Base-by-base conservation (phyloP, 2,113 vertebrate species). In the Acrocephalus kingi region DNA sequence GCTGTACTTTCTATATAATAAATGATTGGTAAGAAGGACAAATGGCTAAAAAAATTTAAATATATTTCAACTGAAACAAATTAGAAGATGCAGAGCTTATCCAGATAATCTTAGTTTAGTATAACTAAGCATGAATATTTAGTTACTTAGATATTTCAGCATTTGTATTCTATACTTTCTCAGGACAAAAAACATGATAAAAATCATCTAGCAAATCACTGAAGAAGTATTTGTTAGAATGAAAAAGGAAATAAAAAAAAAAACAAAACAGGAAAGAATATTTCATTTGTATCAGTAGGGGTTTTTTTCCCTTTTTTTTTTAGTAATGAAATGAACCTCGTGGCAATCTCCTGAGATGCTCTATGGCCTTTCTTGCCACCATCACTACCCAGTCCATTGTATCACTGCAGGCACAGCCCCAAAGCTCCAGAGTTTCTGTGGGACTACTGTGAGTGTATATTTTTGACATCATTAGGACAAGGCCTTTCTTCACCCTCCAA, bases 361-460 rank as follows among this genome's bases (percentile, higher is more conserved):
- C 23, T 41, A 2, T 27, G 11, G 16, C 16, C 11, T 75, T 71
- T 69, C 35, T 31, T 37, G 11, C 28, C 58, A 25, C 22, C 10
- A 3, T 33, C 71, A 46, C 35, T 30, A 12, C 10, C 3, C 33
- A 51, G 16, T 16, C 15, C 16, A 15, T 27, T 63, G 11, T 13
- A 55, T 27, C 22, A 13, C 55, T 77, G 66, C 43, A 51, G 35
- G 20, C 55, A 37, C 20, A 14, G 9, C 5, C 4, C 31, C 0
- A 0, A 21, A 54, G 16, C 24, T 67, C 24, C 4, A 1, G 31
- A 39, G 2, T 5, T 46, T 90, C 41, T 6, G 7, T n/a, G 21
- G 69, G 46, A n/a, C 30, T 56, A n/a, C 2, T 30, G 9, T 33
- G 15, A 71, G 4, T 0, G 5, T 51, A 3, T 33, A 33, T 45